Conservation (phyloP, 2,888 invertebrate genomes). For the Ceratothoa steindachneri region DNA sequence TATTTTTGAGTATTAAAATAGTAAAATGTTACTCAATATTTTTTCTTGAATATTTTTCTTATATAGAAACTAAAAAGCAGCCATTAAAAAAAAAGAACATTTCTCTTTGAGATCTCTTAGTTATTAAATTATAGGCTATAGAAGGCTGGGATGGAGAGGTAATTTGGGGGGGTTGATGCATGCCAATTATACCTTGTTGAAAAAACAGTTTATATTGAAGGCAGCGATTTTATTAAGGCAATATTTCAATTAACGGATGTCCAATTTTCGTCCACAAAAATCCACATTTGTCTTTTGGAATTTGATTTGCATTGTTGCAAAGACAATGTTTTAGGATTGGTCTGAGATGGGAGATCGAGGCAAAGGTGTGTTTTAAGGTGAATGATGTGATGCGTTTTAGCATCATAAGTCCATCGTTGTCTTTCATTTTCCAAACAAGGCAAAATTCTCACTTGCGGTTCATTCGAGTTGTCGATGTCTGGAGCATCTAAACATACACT, state of each 20-base stretch:
- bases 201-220: no score
- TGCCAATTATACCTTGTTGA: no score
- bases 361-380: slow-evolving; percentile 61
- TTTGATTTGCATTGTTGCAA: slow-evolving; percentile 28
- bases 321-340: slow-evolving; percentile 55
- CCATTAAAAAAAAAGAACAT: no score
- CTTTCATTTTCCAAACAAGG: slow-evolving; percentile 65
- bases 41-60: no score
- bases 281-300: slow-evolving; percentile 27
- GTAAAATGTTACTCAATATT: no score
- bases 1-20: no score
- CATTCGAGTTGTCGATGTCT: slow-evolving; percentile 55
- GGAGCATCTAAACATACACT: slow-evolving; percentile 76
- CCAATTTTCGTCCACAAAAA: slow-evolving; percentile 40
- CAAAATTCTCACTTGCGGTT: slow-evolving; percentile 63
- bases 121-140: no score
- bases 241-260: neutral
- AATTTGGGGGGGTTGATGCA: no score
- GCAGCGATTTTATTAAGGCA: no score
- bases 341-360: slow-evolving; percentile 57
- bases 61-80: no score
- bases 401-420: slow-evolving; percentile 66
- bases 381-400: slow-evolving; percentile 55
- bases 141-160: no score
- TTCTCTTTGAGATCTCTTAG: no score